Evolutionary conservation across 2,888 invertebrate species (phyloP), one percentile per base, ranked within the genome.

Genomic region (Spodoptera exigua): DNA sequence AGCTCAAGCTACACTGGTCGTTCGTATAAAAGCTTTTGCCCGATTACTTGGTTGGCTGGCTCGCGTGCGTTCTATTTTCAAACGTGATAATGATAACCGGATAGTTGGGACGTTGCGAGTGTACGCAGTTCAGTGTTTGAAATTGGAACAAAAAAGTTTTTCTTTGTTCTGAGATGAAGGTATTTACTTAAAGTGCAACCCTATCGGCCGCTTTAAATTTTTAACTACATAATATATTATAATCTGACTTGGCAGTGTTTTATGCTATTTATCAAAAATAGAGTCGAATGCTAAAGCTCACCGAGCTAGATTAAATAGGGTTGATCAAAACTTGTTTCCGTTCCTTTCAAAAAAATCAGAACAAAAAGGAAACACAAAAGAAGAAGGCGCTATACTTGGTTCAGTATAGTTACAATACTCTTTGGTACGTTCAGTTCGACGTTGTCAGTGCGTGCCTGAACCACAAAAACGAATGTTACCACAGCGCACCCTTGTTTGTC

Each of bases 21-120:
- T 70, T 66, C 62, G 78, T 82, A 84, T 89, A 89, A 90, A 92
- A 92, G 93, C 92, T 92, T 89, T 91, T 90, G 90, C 85, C 88
- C 92, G 93, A 93, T 93, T 93, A 93, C 92, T 89, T 87, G 89
- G 84, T 83, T 86, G 91, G 89, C 86, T 87, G 89, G 88, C 85
- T 93, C 89, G 93, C 92, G 92, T 92, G 93, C 91, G 92, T 92
- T 92, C 92, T 90, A 91, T 92, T 92, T 92, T 90, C 89, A 89
- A 91, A 92, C 87, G 92, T 91, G 92, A 91, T 93, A 92, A 92
- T 92, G 92, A 91, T 92, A 92, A 92, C 89, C 88, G 90, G 89
- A 88, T 90, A 87, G 88, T 82, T 74, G 68, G 75, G 72, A 76
- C 68, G 76, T 66, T 75, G 67, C 77, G 75, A 72, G 69, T 74